Evolutionary conservation across 2,888 invertebrate species (phyloP).

Genomic region (Esperia sulphurella): DNA sequence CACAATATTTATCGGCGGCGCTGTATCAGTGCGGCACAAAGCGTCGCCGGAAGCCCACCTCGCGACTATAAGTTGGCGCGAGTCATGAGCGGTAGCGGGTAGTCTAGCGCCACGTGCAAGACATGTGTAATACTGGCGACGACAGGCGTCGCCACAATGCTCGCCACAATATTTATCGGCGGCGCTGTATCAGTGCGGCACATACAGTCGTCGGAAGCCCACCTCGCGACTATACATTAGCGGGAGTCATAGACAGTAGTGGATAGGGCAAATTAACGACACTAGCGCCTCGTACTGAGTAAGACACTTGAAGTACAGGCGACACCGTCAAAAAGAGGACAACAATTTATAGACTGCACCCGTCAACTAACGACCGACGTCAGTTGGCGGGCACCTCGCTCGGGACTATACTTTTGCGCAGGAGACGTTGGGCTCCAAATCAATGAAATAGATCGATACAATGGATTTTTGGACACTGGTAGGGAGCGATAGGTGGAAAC

Average conservation of each 20-base stretch:
- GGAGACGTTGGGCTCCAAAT: no score
- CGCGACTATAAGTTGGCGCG: conserved; percentile 23
- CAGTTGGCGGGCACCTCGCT: no score
- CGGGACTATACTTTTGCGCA: no score
- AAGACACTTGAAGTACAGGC: no score
- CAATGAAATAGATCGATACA: no score
- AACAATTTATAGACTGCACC: no score
- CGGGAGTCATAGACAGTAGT: conserved; percentile 26
- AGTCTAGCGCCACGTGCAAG: neutral
- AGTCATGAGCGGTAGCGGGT: conserved; percentile 26
- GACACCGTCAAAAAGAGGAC: conserved; percentile 17
- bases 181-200: conserved; percentile 68
- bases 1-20: conserved; percentile 77
- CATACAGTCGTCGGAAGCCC: conserved; percentile 73
- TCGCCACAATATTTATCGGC: conserved; percentile 77
- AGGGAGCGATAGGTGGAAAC: no score
- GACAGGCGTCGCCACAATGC: conserved; percentile 46
- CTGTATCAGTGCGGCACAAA: conserved; percentile 71
- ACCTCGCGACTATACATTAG: conserved; percentile 37
- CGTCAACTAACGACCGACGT: no score
- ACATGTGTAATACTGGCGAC: conserved; percentile 15
- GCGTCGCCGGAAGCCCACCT: conserved; percentile 72
- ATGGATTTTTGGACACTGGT: no score
- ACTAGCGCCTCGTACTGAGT: no score
- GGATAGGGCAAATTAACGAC: neutral